A percentile compares a stretch with the other conserved stretches of the same genome.
These are phyloP conservation scores for Ophioninae sp. DNA, from an alignment of 2,888 invertebrate species.

Conservation along the genomic window DNA sequence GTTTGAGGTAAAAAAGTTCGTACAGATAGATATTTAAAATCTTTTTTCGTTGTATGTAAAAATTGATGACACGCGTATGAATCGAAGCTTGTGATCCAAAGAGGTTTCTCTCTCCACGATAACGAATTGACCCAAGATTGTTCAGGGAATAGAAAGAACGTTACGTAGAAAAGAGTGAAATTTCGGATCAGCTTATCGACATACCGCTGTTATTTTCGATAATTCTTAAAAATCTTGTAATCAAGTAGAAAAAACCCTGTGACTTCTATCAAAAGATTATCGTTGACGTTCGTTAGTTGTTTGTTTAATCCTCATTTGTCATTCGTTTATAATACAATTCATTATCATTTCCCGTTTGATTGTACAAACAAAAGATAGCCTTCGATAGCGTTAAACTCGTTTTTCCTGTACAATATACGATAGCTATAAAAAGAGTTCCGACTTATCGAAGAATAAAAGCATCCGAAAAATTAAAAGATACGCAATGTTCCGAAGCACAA, in stretches of 20 bases:
- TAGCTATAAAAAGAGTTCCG: slow-evolving; percentile 73
- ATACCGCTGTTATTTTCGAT: slow-evolving; percentile 35
- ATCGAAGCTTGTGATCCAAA: slow-evolving; percentile 35
- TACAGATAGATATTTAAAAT: slow-evolving; percentile 2
- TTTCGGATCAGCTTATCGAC: slow-evolving; percentile 40
- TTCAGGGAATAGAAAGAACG: slow-evolving; percentile 16
- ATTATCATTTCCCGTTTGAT: slow-evolving; percentile 4
- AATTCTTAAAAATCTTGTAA: slow-evolving; percentile 52
- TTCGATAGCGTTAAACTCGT: slow-evolving; percentile 55
- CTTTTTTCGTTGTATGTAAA: slow-evolving; percentile 51
- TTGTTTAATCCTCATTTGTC: slow-evolving; percentile 64
- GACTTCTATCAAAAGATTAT: slow-evolving; percentile 68
- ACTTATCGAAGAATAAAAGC: slow-evolving; percentile 75
- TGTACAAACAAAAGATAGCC: slow-evolving; percentile 53
- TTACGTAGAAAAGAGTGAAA: slow-evolving; percentile 26
- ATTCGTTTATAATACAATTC: slow-evolving; percentile 43
- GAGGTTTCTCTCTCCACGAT: slow-evolving; percentile 45
- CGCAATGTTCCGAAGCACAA: slow-evolving; percentile 74
- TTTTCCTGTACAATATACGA: slow-evolving; percentile 62
- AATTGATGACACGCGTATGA: slow-evolving; percentile 25
- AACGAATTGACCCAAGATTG: slow-evolving; percentile 36
- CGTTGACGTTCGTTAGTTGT: slow-evolving; percentile 27
- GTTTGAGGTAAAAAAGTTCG: neutral
- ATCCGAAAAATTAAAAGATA: slow-evolving; percentile 65
- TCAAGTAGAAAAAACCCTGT: slow-evolving; percentile 73